Evolutionary conservation across 2,888 invertebrate species (phyloP).

Genomic region (Ennomos quercinarius): DNA sequence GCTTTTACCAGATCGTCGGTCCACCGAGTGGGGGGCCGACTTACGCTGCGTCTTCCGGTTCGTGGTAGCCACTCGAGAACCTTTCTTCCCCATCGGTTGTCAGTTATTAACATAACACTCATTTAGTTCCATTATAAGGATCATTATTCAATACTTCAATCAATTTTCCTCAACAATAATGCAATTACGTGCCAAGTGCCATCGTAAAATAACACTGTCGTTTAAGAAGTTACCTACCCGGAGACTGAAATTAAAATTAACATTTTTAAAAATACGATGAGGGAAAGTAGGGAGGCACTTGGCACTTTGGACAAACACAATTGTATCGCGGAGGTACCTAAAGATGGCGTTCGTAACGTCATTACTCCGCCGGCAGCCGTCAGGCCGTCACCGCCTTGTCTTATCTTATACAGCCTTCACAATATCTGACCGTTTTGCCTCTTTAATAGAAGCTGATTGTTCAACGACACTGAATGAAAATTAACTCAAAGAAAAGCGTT

Average conservation of each 20-base stretch:
- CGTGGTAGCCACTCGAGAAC: too few species aligned
- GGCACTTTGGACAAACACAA: conserved; percentile 48
- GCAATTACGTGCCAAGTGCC: not conserved
- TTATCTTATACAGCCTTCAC: conserved; percentile 52
- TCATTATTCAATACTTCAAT: not conserved
- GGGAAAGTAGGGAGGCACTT: conserved; percentile 44
- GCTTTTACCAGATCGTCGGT: too few species aligned
- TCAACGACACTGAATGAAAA: conserved; percentile 39
- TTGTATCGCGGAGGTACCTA: conserved; percentile 39
- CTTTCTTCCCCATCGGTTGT: too few species aligned
- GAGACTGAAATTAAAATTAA: conserved; percentile 39
- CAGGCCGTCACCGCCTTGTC: conserved; percentile 44
- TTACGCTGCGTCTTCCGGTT: too few species aligned
- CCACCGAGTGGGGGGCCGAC: too few species aligned
- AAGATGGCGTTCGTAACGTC: conserved; percentile 43
- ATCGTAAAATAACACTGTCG: conserved; percentile 22
- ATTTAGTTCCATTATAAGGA: not conserved
- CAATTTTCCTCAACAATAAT: conserved; percentile 27
- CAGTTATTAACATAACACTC: not conserved
- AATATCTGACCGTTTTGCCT: conserved; percentile 46
- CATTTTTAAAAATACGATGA: conserved; percentile 45
- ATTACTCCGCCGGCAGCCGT: conserved; percentile 48
- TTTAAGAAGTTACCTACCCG: conserved; percentile 9
- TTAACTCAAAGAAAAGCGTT: conserved; percentile 28
- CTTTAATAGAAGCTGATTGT: conserved; percentile 45